These are phyloP conservation scores for Antidorcas marsupialis DNA, from an alignment of 2,113 vertebrate genomes.

Conservation along the genomic window DNA sequence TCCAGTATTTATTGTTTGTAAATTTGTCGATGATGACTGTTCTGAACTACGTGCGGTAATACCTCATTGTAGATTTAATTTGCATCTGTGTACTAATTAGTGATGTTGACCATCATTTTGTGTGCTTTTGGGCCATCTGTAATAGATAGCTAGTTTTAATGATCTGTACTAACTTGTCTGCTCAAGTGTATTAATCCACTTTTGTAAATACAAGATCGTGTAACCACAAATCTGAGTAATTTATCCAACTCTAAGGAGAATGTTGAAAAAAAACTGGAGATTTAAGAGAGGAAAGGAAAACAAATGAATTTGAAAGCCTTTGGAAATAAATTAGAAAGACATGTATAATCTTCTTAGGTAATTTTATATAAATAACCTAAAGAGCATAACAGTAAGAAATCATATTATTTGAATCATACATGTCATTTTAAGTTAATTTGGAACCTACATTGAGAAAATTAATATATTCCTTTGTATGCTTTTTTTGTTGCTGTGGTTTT, in stretches of 20 bases:
- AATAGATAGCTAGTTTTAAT: neutral
- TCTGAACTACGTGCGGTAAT: neutral
- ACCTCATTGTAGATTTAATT: neutral
- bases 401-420: neutral
- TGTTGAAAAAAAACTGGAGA: neutral
- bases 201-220: neutral
- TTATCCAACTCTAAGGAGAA: neutral
- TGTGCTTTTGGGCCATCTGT: neutral
- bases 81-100: neutral
- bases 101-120: neutral
- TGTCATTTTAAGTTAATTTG: slow-evolving; percentile 13
- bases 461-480: neutral
- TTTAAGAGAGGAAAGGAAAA: neutral
- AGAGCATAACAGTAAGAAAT: neutral
- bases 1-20: neutral
- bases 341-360: neutral
- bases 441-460: neutral
- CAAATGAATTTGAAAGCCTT: neutral
- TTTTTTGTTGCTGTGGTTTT: neutral
- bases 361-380: neutral
- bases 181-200: neutral
- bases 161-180: neutral
- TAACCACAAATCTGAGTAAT: neutral
- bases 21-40: neutral
- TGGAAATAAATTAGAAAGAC: slow-evolving; percentile 7